phyloP scores from a whole-genome alignment of 2,888 invertebrate genomes.

The Cactoblastis cactorum region DNA sequence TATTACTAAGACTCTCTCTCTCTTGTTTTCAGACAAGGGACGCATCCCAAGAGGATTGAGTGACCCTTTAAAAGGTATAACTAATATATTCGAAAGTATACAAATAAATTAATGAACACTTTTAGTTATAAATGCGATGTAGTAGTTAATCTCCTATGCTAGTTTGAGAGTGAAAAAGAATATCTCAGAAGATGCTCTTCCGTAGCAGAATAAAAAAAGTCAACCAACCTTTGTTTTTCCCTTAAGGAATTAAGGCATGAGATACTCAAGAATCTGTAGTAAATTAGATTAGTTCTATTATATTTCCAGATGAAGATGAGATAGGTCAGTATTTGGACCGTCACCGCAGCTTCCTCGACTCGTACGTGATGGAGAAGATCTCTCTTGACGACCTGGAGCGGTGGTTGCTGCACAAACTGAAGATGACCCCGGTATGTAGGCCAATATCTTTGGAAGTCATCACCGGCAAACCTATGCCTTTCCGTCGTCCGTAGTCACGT shows the following conservation, averaged over 20 bases:
- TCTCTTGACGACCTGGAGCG: constrained; percentile 81
- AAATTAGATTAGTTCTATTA: too few relatives aligned
- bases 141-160: too few relatives aligned
- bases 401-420: constrained; percentile 78
- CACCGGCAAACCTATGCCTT: too few relatives aligned
- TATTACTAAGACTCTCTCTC: background rate
- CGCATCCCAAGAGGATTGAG: background rate
- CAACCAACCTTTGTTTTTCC: too few relatives aligned
- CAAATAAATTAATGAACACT: too few relatives aligned
- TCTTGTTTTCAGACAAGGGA: constrained; percentile 19
- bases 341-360: constrained; percentile 83
- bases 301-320: constrained; percentile 34
- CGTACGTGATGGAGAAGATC: constrained; percentile 81
- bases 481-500: too few relatives aligned
- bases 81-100: constrained; percentile 3
- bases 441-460: background rate
- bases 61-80: constrained; percentile 24
- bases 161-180: too few relatives aligned
- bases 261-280: too few relatives aligned
- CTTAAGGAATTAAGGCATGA: too few relatives aligned
- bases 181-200: too few relatives aligned
- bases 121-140: too few relatives aligned
- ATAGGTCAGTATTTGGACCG: constrained; percentile 71
- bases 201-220: too few relatives aligned
- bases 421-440: constrained; percentile 29